These are phyloP conservation scores for Archocentrus centrarchus DNA, from an alignment of 2,113 vertebrate genomes.

Conservation along the genomic window DNA sequence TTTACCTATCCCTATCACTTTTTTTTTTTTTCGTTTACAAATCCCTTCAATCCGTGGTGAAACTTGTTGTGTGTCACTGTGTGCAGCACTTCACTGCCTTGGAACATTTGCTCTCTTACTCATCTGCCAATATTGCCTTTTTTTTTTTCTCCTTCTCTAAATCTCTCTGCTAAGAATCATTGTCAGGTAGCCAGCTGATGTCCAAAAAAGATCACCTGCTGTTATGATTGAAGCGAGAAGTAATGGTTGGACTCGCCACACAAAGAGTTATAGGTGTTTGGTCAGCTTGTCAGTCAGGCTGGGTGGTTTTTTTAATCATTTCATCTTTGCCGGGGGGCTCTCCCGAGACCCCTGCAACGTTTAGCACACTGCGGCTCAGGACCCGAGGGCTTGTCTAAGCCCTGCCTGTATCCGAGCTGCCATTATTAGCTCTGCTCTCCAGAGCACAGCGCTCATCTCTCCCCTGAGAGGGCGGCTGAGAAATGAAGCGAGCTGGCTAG, in stretches of 20 bases:
- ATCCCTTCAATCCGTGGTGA: conserved; percentile 24
- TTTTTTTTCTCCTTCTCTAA: not conserved
- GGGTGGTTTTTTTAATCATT: conserved; percentile 97
- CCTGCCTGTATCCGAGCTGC: conserved; percentile 92
- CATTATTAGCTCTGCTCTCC: conserved; percentile 99
- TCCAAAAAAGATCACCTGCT: conserved; percentile 63
- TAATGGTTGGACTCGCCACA: conserved; percentile 63
- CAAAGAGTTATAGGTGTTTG: conserved; percentile 68
- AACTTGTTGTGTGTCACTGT: conserved; percentile 6
- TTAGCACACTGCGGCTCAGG: conserved; percentile 97
- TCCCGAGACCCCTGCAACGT: conserved; percentile 91
- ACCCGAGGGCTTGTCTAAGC: conserved; percentile 94
- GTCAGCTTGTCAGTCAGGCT: conserved; percentile 82
- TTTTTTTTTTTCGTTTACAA: conserved; percentile 37
- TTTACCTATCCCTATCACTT: conserved; percentile 24
- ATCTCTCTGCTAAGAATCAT: conserved; percentile 46
- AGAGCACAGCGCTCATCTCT: conserved; percentile 91
- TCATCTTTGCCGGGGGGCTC: conserved; percentile 91
- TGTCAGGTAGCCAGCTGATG: conserved; percentile 55
- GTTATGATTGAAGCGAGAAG: conserved; percentile 63
- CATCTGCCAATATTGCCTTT: conserved; percentile 23
- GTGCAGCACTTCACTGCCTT: conserved; percentile 20
- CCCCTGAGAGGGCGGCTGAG: conserved; percentile 92
- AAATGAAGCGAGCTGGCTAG: conserved; percentile 93
- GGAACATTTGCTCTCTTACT: conserved; percentile 30